Evolutionary conservation across 2,888 invertebrate genomes (phyloP).

Genomic region (Drosophila buzzatii): DNA sequence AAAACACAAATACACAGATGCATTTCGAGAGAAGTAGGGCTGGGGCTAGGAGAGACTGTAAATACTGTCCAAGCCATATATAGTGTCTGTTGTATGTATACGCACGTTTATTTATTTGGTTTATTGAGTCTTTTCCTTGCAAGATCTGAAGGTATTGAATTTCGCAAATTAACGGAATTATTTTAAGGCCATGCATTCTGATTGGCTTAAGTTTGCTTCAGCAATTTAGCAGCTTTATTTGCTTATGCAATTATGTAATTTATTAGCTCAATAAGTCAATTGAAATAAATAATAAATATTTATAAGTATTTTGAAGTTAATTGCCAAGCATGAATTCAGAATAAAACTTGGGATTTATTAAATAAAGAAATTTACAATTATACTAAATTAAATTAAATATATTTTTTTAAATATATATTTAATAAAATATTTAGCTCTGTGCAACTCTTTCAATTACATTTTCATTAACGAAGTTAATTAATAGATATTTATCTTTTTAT

Average conservation of each 20-base stretch:
- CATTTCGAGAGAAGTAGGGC: background rate
- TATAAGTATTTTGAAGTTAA: background rate
- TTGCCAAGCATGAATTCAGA: too few relatives aligned
- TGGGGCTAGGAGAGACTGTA: slow-evolving; percentile 11
- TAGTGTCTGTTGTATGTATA: background rate
- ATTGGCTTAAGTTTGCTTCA: background rate
- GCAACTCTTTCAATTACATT: background rate
- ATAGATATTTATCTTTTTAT: background rate
- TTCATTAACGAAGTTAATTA: background rate
- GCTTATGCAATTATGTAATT: background rate
- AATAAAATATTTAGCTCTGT: too few relatives aligned
- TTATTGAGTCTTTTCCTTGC: background rate
- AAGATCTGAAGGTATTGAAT: background rate
- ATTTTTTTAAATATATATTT: too few relatives aligned
- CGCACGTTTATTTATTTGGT: background rate
- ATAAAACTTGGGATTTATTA: too few relatives aligned
- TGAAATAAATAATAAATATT: background rate
- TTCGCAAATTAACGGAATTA: background rate
- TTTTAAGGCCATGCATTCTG: background rate
- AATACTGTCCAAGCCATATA: slow-evolving; percentile 15
- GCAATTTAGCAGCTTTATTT: too few relatives aligned
- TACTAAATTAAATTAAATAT: too few relatives aligned
- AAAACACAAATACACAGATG: slow-evolving; percentile 45
- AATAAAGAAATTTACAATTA: too few relatives aligned
- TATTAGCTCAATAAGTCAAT: background rate